Evolutionary conservation across 2,113 vertebrate genomes (phyloP), one percentile per base, ranked within the genome.

Genomic region (Proterorhinus semilunaris): DNA sequence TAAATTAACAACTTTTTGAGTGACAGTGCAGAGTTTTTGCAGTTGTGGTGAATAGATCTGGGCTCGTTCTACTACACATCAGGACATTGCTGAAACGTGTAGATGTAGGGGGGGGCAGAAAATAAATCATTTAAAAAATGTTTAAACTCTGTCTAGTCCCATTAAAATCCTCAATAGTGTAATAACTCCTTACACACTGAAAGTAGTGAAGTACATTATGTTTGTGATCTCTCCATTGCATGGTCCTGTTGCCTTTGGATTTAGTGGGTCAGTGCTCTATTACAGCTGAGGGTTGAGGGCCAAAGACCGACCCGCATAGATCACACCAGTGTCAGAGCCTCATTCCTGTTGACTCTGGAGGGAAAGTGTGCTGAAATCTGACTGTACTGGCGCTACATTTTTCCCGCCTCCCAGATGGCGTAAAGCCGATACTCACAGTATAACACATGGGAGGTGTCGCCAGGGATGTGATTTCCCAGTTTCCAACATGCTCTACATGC

Each of bases 401-500:
- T 75, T 73, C 52, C 42, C 11, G 36, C 58, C 27, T 76, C 69
- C 72, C 81, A 84, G 66, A 88, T 88, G 82, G 79, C 76, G 65
- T 71, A 51, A 66, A 45, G 49, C 72, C 62, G 78, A 79, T 71
- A 66, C 64, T 80, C 63, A 10, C 62, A 58, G 68, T 75, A 44
- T 79, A 68, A 69, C 59, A 70, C 76, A 78, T 69, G 74, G 57
- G 17, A 75, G 16, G 65, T 76, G 83, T 86, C 78, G 76, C 58
- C 76, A 51, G 64, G 74, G 74, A 80, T 76, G 77, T 66, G 71
- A 78, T 69, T 77, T 68, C 46, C 63, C 59, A 77, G 52, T 71
- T 55, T 71, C 66, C 67, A 66, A 61, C 68, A 59, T 65, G 72
- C 65, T 61, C 57, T 75, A 72, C 75, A 72, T 6, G 45, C 64